phyloP scores from a whole-genome alignment of 2,113 vertebrate species.

The Salvelinus alpinus region DNA sequence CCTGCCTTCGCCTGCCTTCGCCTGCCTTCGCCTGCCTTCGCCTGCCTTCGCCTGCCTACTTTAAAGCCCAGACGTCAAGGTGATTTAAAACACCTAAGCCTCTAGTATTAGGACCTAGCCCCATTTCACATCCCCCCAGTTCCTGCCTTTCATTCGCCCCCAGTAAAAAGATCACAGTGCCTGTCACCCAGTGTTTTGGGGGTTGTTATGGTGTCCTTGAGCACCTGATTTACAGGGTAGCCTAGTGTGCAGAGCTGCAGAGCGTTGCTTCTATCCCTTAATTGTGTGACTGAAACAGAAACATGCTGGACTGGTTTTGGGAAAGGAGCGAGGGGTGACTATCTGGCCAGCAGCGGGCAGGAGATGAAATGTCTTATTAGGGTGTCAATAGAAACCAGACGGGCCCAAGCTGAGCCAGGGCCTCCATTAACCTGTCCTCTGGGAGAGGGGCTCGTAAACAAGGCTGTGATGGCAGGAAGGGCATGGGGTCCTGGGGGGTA shows the following conservation, averaged over 20 bases:
- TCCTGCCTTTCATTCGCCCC: slow-evolving; percentile 64
- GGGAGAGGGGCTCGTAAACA: slow-evolving; percentile 69
- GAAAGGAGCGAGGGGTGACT: not conserved
- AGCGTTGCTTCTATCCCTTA: slow-evolving; percentile 43
- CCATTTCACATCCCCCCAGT: slow-evolving; percentile 43
- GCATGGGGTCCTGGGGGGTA: slow-evolving; percentile 7
- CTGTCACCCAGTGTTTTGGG: slow-evolving; percentile 56
- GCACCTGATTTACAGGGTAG: slow-evolving; percentile 65
- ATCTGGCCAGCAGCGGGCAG: slow-evolving; percentile 44
- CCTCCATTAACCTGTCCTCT: slow-evolving; percentile 67
- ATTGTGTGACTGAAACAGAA: slow-evolving; percentile 38
- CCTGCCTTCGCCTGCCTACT: slow-evolving; percentile 15
- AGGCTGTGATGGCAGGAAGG: slow-evolving; percentile 59
- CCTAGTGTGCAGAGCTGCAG: slow-evolving; percentile 36
- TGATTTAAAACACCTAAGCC: slow-evolving; percentile 66
- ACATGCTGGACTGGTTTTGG: slow-evolving; percentile 22
- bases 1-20: no score
- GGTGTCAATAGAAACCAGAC: slow-evolving; percentile 68
- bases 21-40: no score
- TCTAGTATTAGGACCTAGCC: slow-evolving; percentile 33
- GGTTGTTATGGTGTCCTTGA: slow-evolving; percentile 63
- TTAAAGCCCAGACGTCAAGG: slow-evolving; percentile 62
- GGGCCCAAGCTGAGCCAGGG: slow-evolving; percentile 60
- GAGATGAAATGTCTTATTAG: slow-evolving; percentile 70
- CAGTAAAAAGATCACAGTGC: slow-evolving; percentile 69